Conservation (phyloP, 2,113 vertebrate genomes). For the Gambusia holbrooki region DNA sequence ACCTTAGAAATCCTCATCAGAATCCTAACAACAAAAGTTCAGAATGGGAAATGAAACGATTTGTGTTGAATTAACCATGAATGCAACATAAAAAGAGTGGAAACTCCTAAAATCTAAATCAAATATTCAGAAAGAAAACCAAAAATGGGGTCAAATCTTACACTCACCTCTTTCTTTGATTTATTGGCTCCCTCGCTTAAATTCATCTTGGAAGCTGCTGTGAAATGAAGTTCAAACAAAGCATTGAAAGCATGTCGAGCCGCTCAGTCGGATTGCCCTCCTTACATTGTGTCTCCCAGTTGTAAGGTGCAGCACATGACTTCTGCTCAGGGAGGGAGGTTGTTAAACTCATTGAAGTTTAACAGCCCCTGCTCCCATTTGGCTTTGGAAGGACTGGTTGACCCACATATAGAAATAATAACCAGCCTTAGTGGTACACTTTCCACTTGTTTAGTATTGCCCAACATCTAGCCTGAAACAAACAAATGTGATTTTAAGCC, state of each 20-base stretch:
- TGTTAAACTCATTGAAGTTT: constrained; percentile 23
- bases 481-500: not conserved
- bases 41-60: not conserved
- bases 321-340: not conserved
- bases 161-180: constrained; percentile 59
- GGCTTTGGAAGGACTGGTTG: constrained; percentile 11
- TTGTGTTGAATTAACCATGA: too few species aligned
- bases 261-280: not conserved
- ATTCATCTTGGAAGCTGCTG: constrained; percentile 47
- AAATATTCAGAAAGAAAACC: not conserved
- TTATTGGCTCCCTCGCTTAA: constrained; percentile 12
- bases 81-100: too few species aligned
- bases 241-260: constrained; percentile 15
- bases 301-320: constrained; percentile 61
- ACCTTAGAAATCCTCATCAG: not conserved
- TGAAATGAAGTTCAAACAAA: constrained; percentile 6
- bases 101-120: not conserved
- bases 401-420: constrained; percentile 21
- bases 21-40: not conserved
- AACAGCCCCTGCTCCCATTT: constrained; percentile 28
- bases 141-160: not conserved
- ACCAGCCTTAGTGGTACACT: not conserved
- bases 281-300: constrained; percentile 13
- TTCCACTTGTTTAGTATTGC: not conserved
- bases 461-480: not conserved